Percentiles rank a stretch among this genome's conserved stretches.
Evolutionary conservation across 2,797 vertebrate genomes (phyloP).

Genomic region (Hoplostethus atlanticus): DNA sequence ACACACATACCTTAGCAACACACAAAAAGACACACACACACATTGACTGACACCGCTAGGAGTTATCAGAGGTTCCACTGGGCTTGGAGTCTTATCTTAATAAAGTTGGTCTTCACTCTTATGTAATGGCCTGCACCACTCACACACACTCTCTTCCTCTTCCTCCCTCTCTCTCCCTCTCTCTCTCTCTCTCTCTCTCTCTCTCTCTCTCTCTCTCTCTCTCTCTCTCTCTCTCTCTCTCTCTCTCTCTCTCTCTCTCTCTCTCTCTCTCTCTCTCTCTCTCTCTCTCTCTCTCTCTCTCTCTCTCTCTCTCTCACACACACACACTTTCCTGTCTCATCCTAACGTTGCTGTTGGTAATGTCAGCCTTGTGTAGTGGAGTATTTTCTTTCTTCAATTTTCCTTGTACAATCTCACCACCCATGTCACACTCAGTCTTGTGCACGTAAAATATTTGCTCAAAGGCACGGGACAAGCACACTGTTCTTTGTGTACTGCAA

Average conservation of each 20-base stretch:
- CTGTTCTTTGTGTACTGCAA: no score
- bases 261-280: no score
- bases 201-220: no score
- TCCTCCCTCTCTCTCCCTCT: neutral
- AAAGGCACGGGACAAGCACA: no score
- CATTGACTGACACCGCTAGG: conserved; percentile 35
- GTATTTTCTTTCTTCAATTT: conserved; percentile 33
- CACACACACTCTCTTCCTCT: conserved; percentile 18
- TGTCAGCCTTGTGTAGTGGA: conserved; percentile 35
- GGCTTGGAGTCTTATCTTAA: conserved; percentile 73
- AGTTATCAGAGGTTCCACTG: conserved; percentile 53
- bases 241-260: no score
- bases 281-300: no score
- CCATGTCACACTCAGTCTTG: conserved; percentile 36
- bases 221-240: no score
- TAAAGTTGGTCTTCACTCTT: conserved; percentile 66
- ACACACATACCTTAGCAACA: neutral
- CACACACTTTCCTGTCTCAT: no score
- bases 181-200: neutral
- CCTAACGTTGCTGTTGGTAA: no score
- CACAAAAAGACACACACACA: conserved; percentile 4
- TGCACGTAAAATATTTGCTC: no score
- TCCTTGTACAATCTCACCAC: conserved; percentile 34
- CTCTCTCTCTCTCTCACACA: no score
- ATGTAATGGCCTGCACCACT: conserved; percentile 61